Evolutionary conservation across 2,888 invertebrate species (phyloP), one percentile per base, ranked within the genome.

Genomic region (Agrotis clavis): DNA sequence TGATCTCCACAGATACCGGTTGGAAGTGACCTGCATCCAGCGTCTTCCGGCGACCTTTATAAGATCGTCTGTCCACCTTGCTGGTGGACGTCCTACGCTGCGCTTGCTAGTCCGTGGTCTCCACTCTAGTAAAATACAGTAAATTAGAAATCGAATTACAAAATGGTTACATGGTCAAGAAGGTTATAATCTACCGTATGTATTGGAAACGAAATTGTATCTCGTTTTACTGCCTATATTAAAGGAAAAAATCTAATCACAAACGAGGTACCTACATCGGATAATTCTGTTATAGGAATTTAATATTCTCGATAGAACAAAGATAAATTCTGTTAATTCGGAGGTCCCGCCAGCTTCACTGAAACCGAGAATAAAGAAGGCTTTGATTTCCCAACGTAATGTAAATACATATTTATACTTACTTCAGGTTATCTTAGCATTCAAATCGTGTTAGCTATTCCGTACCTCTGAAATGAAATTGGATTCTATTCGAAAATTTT

Each of bases 281-380:
- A 66, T 65, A 76, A 74, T 70, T 70, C 62, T 35, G 16, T 67
- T 67, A 41, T 64, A 56, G 13, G 53, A 69, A 67, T 71, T 68
- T 71, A 70, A 81, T 71, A 71, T 77, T 77, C 53, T 41, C 21
- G 14, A 72, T 62, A 35, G n/a, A 60, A 71, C 65, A 74, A 74
- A 59, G 61, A 70, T 73, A 73, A 77, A 75, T 79, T 68, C 68
- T 65, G 50, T 60, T 79, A 81, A 78, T 74, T 74, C 50, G 18
- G 51, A 25, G 60, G 25, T 51, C 41, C 50, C 25, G 41, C 51
- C 45, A 74, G 69, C 25, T 53, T 74, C 63, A 57, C 71, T 56
- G 51, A 67, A 70, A 57, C 54, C 16, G n/a, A 69, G 19, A 47
- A 67, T 50, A 50, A 45, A 57, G 45, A 45, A 51, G 41, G 63